These are phyloP conservation scores for Equus przewalskii DNA, from an alignment of 2,113 vertebrate species.

Conservation along the genomic window DNA sequence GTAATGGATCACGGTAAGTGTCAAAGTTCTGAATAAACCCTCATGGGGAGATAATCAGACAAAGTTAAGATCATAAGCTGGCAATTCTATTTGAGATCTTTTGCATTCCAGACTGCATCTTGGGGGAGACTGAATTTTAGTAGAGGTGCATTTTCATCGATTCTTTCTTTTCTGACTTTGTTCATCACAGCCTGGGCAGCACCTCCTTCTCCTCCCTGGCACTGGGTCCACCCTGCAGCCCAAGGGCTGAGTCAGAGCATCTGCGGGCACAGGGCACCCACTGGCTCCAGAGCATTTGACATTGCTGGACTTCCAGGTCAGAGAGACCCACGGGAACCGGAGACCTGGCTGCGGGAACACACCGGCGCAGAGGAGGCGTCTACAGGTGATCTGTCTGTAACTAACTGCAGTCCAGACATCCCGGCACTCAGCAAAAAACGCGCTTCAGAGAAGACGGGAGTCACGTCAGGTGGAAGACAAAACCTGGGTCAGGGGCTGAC, in stretches of 20 bases:
- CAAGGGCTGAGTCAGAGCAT: not conserved
- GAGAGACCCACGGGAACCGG: not conserved
- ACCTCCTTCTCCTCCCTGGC: too few relatives aligned
- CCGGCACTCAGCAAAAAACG: not conserved
- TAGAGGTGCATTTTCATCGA: not conserved
- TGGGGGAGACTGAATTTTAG: not conserved
- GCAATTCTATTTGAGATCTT: not conserved
- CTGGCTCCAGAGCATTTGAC: not conserved
- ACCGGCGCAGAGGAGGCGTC: not conserved
- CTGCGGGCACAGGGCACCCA: not conserved
- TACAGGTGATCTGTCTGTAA: not conserved
- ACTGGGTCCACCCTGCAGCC: not conserved
- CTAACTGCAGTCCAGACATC: not conserved
- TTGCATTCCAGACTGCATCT: not conserved
- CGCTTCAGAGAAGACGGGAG: not conserved
- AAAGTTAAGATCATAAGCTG: not conserved
- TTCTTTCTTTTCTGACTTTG: not conserved
- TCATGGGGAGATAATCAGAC: not conserved
- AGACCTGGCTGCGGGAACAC: not conserved
- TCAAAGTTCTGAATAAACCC: not conserved
- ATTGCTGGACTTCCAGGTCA: too few relatives aligned
- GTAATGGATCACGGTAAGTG: not conserved
- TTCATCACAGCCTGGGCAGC: not conserved
- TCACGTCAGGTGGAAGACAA: rapidly evolving
- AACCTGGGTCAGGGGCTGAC: not conserved